Percentiles rank a stretch among this genome's conserved stretches.
These are phyloP conservation scores for Gibbula magus DNA, from an alignment of 2,888 invertebrate species.

Conservation along the genomic window DNA sequence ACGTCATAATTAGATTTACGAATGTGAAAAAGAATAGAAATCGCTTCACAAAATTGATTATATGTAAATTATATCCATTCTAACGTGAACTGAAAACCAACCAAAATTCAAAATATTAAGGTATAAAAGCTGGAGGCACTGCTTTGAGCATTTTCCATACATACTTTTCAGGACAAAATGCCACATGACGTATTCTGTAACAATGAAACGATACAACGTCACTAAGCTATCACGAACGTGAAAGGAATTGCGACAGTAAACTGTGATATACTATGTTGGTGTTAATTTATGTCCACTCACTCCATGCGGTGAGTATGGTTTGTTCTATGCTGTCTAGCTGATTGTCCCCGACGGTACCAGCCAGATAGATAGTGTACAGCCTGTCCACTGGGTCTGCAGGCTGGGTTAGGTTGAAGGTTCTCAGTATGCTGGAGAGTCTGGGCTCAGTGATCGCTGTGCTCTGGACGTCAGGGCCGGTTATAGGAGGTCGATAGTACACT, in stretches of 20 bases:
- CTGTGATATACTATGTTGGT: not conserved
- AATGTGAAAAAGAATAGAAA: too few relatives aligned
- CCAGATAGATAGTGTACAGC: not conserved
- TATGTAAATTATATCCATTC: too few relatives aligned
- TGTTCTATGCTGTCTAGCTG: not conserved
- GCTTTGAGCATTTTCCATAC: too few relatives aligned
- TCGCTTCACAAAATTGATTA: too few relatives aligned
- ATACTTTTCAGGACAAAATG: too few relatives aligned
- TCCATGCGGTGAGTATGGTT: not conserved
- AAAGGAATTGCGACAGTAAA: not conserved
- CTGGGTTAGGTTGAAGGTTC: not conserved
- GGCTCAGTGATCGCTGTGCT: not conserved
- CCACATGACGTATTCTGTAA: too few relatives aligned
- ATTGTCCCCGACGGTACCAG: not conserved
- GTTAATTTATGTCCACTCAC: not conserved
- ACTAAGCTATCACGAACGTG: not conserved
- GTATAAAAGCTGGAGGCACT: not conserved
- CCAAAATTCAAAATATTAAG: too few relatives aligned
- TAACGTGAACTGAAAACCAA: too few relatives aligned
- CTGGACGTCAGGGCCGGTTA: not conserved
- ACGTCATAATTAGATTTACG: too few relatives aligned
- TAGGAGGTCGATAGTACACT: not conserved
- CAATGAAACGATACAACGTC: too few relatives aligned
- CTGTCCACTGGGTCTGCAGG: not conserved
- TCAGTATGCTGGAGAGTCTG: not conserved